Percentiles rank a stretch among this genome's conserved stretches.
These are phyloP conservation scores for Lordiphosa stackelbergi DNA, from an alignment of 1,140 invertebrate species.

Conservation along the genomic window DNA sequence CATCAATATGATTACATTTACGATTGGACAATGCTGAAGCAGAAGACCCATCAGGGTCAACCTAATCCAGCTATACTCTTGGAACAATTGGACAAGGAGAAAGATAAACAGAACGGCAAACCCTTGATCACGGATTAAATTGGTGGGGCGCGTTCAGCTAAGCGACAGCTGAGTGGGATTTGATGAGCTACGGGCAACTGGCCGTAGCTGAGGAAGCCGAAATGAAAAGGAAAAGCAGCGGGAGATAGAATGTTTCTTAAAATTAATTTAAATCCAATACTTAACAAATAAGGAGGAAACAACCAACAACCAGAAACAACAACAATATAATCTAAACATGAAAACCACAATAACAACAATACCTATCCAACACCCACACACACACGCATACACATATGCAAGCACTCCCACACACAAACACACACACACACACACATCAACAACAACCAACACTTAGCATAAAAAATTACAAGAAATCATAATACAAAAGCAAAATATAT, in stretches of 20 bases:
- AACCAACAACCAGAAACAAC: conserved; percentile 16
- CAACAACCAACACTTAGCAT: conserved; percentile 54
- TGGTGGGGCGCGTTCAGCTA: background rate
- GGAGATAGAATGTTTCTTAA: conserved; percentile 59
- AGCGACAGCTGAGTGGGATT: conserved; percentile 8
- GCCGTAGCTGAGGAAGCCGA: background rate
- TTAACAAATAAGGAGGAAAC: conserved; percentile 55
- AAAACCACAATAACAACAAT: conserved; percentile 1
- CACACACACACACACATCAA: conserved; percentile 12
- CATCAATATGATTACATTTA: conserved; percentile 99
- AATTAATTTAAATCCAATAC: conserved; percentile 70
- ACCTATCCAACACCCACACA: background rate
- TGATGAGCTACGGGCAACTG: background rate
- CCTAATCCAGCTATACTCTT: conserved; percentile 70
- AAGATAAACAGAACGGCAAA: conserved; percentile 73
- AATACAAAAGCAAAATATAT: conserved; percentile 19
- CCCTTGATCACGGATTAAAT: conserved; percentile 65
- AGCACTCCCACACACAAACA: conserved; percentile 13
- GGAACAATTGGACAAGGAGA: conserved; percentile 73
- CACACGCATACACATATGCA: conserved; percentile 7
- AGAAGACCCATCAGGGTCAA: conserved; percentile 81
- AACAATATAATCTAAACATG: conserved; percentile 5
- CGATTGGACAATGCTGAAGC: conserved; percentile 99
- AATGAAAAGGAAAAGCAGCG: conserved; percentile 3
- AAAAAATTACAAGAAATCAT: conserved; percentile 53